Conservation (phyloP, 2,113 vertebrate species). For the Spilogale gracilis region DNA sequence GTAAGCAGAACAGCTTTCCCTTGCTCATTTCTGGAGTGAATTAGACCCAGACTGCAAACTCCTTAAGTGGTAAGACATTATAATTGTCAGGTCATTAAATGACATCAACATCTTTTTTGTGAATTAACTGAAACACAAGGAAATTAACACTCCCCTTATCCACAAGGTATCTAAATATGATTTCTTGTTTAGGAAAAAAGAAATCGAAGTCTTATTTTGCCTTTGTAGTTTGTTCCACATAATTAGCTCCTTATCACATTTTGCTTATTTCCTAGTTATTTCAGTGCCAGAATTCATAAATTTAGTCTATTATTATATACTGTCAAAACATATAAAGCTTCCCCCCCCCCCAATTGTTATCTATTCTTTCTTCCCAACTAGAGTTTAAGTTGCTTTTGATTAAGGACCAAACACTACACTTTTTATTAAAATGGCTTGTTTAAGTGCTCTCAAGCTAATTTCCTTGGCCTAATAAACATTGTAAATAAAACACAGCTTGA, state of each 20-base stretch:
- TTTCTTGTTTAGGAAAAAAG: not conserved
- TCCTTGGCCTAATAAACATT: slow-evolving; percentile 27
- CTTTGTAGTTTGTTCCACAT: not conserved
- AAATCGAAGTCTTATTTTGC: not conserved
- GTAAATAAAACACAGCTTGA: slow-evolving; percentile 27
- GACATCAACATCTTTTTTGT: not conserved
- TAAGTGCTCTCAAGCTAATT: slow-evolving; percentile 39
- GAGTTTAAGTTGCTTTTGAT: slow-evolving; percentile 54
- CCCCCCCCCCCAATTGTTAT: not conserved
- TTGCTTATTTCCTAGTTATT: slow-evolving; percentile 50
- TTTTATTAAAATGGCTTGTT: slow-evolving; percentile 54
- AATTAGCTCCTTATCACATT: not conserved
- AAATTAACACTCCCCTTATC: not conserved
- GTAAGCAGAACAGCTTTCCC: not conserved
- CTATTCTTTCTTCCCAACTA: not conserved
- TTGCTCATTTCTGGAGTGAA: not conserved
- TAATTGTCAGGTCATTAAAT: not conserved
- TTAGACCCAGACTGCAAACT: not conserved
- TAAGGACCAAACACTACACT: not conserved
- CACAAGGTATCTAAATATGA: not conserved
- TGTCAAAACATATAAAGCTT: not conserved
- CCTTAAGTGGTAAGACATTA: not conserved
- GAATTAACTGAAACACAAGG: slow-evolving; percentile 11
- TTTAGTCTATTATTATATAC: not conserved
- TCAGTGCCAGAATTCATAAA: slow-evolving; percentile 32